Conservation (phyloP, 2,113 vertebrate genomes). For the Neodontobutis hainanensis region DNA sequence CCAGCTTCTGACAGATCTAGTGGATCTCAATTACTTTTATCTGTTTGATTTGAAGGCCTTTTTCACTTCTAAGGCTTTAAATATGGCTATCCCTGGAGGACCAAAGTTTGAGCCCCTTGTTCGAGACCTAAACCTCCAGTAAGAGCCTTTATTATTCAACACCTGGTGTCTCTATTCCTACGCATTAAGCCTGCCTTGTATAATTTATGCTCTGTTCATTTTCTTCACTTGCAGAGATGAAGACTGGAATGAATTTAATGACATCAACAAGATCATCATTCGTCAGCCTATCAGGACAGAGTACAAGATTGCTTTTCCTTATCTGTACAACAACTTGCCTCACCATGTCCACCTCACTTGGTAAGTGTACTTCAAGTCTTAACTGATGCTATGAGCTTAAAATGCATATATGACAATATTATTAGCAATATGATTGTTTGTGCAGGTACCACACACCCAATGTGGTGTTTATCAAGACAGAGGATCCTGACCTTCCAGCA, state of each 20-base stretch:
- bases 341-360: conserved; percentile 99
- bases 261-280: conserved; percentile 99
- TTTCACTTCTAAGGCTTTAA: conserved; percentile 97
- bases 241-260: conserved; percentile 99
- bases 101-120: conserved; percentile 98
- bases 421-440: background rate
- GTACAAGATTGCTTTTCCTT: conserved; percentile 98
- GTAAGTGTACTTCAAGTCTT: conserved; percentile 64
- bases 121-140: conserved; percentile 98
- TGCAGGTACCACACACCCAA: conserved; percentile 98
- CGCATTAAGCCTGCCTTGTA: background rate
- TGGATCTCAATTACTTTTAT: conserved; percentile 98
- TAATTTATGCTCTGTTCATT: background rate
- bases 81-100: conserved; percentile 98
- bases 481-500: conserved; percentile 97
- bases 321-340: conserved; percentile 97
- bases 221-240: conserved; percentile 84
- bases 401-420: background rate
- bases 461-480: conserved; percentile 98
- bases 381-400: no score
- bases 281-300: conserved; percentile 97
- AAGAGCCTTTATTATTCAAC: conserved; percentile 51
- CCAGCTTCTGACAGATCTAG: conserved; percentile 95
- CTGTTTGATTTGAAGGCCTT: conserved; percentile 97
- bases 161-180: background rate